These are phyloP conservation scores for Pteropus alecto DNA, from an alignment of 2,113 vertebrate species.

Conservation along the genomic window DNA sequence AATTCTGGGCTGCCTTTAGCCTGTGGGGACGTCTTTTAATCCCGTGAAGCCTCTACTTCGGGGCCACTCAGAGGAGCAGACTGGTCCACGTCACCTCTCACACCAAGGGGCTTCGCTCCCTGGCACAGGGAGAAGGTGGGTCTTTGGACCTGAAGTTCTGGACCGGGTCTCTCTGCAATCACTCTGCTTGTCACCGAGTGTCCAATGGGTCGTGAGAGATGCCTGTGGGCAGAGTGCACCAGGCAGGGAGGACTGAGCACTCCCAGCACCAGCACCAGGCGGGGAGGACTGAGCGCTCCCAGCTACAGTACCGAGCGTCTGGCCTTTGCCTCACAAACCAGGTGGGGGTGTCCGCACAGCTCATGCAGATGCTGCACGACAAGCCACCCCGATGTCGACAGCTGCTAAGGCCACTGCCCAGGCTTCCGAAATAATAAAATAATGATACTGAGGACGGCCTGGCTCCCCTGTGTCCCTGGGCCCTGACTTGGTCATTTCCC, in stretches of 20 bases:
- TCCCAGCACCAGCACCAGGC: neutral
- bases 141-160: neutral
- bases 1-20: rapidly evolving
- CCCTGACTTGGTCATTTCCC: too few species aligned
- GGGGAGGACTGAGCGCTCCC: too few species aligned
- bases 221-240: neutral
- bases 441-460: neutral
- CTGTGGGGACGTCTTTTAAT: rapidly evolving
- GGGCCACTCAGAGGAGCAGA: rapidly evolving
- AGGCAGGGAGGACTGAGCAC: neutral
- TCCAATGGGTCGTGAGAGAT: neutral
- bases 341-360: rapidly evolving
- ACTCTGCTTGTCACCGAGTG: rapidly evolving
- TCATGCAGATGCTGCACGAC: too few species aligned
- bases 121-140: rapidly evolving
- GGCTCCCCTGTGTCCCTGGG: neutral
- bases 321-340: too few species aligned
- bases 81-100: rapidly evolving
- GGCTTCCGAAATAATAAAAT: neutral
- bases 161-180: neutral
- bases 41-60: rapidly evolving
- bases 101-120: neutral
- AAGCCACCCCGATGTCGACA: rapidly evolving
- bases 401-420: rapidly evolving
- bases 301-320: neutral